A percentile compares a stretch with the other conserved stretches of the same genome.
Conservation (phyloP, 2,797 vertebrate genomes). For the Oreortyx pictus region DNA sequence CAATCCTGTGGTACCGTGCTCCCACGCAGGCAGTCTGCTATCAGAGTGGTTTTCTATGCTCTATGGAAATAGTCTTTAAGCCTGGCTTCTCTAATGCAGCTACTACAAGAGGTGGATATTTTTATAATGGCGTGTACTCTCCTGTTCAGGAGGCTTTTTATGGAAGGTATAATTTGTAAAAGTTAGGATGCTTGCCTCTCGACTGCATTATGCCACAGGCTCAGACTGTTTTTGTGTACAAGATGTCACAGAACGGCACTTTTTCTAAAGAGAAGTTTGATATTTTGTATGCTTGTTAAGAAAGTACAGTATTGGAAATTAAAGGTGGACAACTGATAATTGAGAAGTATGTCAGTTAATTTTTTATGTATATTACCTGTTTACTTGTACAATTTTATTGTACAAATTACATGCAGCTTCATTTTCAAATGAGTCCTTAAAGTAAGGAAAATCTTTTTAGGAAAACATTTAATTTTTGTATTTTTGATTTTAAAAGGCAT, state of each 20-base stretch:
- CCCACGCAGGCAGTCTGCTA: slow-evolving; percentile 54
- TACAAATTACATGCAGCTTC: slow-evolving; percentile 97
- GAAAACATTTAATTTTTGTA: slow-evolving; percentile 93
- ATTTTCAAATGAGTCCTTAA: slow-evolving; percentile 95
- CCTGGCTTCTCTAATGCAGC: slow-evolving; percentile 79
- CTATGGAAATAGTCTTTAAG: slow-evolving; percentile 76
- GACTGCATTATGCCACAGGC: slow-evolving; percentile 81
- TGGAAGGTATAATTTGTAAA: slow-evolving; percentile 76
- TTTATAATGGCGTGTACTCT: slow-evolving; percentile 77
- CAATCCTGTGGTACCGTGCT: slow-evolving; percentile 54
- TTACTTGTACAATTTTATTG: slow-evolving; percentile 97
- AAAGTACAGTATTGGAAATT: slow-evolving; percentile 88
- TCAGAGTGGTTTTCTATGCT: slow-evolving; percentile 75
- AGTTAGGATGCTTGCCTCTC: slow-evolving; percentile 80
- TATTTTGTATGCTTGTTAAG: slow-evolving; percentile 88
- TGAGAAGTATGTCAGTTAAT: slow-evolving; percentile 92
- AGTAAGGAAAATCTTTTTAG: slow-evolving; percentile 95
- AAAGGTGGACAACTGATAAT: slow-evolving; percentile 88
- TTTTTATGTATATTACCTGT: slow-evolving; percentile 97
- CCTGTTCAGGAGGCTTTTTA: slow-evolving; percentile 78
- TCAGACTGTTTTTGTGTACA: slow-evolving; percentile 83
- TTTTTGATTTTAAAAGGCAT: slow-evolving; percentile 98
- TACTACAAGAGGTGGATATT: slow-evolving; percentile 78
- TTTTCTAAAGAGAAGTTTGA: slow-evolving; percentile 89
- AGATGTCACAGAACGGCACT: slow-evolving; percentile 87